Percentiles rank a stretch among this genome's conserved stretches.
phyloP scores from a whole-genome alignment of 2,797 vertebrate species.

The Sarcophilus harrisii region DNA sequence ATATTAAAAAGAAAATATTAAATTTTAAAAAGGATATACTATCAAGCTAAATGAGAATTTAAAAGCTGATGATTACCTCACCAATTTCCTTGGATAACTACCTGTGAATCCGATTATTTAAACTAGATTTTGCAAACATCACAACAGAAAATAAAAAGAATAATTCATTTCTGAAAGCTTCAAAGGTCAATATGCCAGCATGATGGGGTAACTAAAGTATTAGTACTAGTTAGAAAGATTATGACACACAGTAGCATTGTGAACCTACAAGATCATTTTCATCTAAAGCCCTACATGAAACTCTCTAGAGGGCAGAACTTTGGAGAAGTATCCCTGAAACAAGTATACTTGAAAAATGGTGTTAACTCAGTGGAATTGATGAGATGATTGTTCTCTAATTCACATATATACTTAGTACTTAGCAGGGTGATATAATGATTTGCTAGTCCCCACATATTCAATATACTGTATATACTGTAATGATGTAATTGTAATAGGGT shows the following conservation, averaged over 20 bases:
- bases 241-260: background rate
- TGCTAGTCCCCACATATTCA: too few relatives aligned
- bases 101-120: constrained; percentile 15
- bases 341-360: too few relatives aligned
- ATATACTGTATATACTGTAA: too few relatives aligned
- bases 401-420: too few relatives aligned
- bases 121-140: background rate
- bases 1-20: background rate
- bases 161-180: constrained; percentile 11
- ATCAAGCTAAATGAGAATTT: background rate
- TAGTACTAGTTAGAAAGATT: background rate
- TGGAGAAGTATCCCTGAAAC: too few relatives aligned
- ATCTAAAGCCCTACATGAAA: too few relatives aligned
- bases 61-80: background rate
- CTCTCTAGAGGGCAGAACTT: too few relatives aligned
- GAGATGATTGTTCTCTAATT: too few relatives aligned
- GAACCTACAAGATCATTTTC: background rate
- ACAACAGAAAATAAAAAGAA: constrained; percentile 20
- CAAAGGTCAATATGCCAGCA: background rate
- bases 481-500: too few relatives aligned
- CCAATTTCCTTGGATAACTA: constrained; percentile 6
- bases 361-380: too few relatives aligned
- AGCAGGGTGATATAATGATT: too few relatives aligned
- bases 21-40: constrained; percentile 8
- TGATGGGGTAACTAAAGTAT: background rate